Base-by-base conservation (phyloP, 2,113 vertebrate species). In the Caretta caretta region DNA sequence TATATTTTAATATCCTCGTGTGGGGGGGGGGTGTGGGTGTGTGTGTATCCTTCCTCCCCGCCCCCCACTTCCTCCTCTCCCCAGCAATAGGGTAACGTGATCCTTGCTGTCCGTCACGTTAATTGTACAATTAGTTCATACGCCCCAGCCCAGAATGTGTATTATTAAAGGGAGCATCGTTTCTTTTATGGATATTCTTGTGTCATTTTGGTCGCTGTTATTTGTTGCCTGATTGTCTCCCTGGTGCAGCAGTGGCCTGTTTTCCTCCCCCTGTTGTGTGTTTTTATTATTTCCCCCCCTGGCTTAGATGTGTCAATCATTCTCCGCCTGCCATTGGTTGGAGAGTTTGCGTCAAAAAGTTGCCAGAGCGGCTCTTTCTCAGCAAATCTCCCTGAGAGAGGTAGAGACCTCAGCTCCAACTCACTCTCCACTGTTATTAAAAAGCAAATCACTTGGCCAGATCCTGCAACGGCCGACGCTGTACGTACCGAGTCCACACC, bases 301-400 rank as follows among this genome's bases (percentile, higher is more conserved):
- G 98, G 98, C 98, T 98, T 98, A 98, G 98, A 99, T 98, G 98
- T 99, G 99, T 99, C 99, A 99, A 99, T 99, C 98, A 98, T 98
- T 96, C 98, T 98, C 98, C 98, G 98, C 97, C 98, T 99, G 98
- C 99, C 98, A 99, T 99, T 99, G 99, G 99, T 98, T 99, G 99
- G 99, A 98, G 99, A 99, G 98, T 99, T 99, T 99, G 99, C 99
- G 99, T 99, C 99, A 99, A 99, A 99, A 99, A 99, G 99, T 99
- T 99, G 99, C 99, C 99, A 98, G 98, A 98, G 98, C 99, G 99
- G 98, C 99, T 98, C 99, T 99, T 99, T 99, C 98, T 98, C 99
- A 98, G 98, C 98, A 98, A 98, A 98, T 98, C 99, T 99, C 98
- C 98, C 98, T 97, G 98, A 98, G 99, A 99, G 99, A 98, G 98